phyloP scores from a whole-genome alignment of 1,140 invertebrate species.

The Linepithema humile region DNA sequence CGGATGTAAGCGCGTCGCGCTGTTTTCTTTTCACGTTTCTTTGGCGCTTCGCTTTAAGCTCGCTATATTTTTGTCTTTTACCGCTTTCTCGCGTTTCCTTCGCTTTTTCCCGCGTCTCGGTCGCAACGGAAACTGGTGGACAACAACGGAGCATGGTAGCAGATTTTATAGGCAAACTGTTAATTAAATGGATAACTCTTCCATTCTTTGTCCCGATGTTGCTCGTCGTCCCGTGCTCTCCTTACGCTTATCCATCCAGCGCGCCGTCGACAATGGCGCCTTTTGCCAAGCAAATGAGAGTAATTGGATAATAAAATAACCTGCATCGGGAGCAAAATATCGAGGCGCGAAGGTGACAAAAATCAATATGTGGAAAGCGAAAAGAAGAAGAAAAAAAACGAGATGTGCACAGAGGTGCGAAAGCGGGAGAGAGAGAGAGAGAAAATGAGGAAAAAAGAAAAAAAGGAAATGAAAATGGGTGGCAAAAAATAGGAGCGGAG shows the following conservation, averaged over 20 bases:
- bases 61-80: neutral
- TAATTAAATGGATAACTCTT: constrained; percentile 68
- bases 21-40: constrained; percentile 19
- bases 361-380: neutral
- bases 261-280: constrained; percentile 3
- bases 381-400: neutral
- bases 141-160: neutral
- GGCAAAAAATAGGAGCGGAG: constrained; percentile 68
- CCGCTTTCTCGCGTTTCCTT: neutral
- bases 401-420: constrained; percentile 29
- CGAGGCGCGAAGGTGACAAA: constrained; percentile 10
- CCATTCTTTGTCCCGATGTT: neutral
- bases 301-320: constrained; percentile 72
- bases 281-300: constrained; percentile 68
- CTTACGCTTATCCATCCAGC: too few species aligned
- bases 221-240: constrained; percentile 11
- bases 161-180: constrained; percentile 49
- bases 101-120: neutral
- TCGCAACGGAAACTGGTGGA: constrained; percentile 11
- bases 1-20: neutral
- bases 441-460: neutral
- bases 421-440: constrained; percentile 7
- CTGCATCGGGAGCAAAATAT: constrained; percentile 63
- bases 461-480: constrained; percentile 36
- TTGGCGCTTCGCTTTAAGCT: neutral